A percentile compares a stretch with the other conserved stretches of the same genome.
These are phyloP conservation scores for Eolophus roseicapilla DNA, from an alignment of 2,113 vertebrate genomes.

Conservation along the genomic window DNA sequence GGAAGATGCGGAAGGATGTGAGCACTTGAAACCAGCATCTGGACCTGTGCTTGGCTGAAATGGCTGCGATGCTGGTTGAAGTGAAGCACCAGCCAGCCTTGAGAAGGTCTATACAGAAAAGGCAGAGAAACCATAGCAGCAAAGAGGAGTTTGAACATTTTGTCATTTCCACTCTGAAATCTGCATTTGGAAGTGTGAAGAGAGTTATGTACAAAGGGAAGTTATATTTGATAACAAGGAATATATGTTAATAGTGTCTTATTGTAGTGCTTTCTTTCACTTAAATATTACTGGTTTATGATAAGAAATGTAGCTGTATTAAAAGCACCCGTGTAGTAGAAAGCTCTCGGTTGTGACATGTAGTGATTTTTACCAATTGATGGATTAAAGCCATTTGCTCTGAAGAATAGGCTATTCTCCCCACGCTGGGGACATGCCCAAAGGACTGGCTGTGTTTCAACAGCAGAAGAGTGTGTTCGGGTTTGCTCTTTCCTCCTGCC, in stretches of 20 bases:
- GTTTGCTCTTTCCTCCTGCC: background rate
- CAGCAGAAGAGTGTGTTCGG: rapidly evolving
- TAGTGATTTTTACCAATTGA: background rate
- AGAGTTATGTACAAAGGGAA: background rate
- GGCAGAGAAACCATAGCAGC: background rate
- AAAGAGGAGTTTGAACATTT: background rate
- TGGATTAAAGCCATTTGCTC: background rate
- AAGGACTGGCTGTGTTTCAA: background rate
- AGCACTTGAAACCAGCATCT: background rate
- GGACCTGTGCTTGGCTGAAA: background rate
- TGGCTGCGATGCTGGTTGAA: background rate
- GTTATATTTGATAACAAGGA: background rate
- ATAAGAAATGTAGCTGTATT: background rate
- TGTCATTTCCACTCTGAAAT: background rate
- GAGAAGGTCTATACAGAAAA: too few species aligned
- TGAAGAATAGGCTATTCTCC: background rate
- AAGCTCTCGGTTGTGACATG: background rate
- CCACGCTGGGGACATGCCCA: rapidly evolving
- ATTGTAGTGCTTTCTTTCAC: background rate
- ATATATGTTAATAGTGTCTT: too few species aligned
- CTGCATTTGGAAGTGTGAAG: background rate
- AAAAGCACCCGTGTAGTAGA: rapidly evolving
- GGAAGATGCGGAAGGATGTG: background rate
- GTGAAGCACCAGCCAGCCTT: too few species aligned
- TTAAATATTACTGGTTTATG: background rate